Evolutionary conservation across 2,113 vertebrate genomes (phyloP).

Genomic region (Cyanocitta stelleri): DNA sequence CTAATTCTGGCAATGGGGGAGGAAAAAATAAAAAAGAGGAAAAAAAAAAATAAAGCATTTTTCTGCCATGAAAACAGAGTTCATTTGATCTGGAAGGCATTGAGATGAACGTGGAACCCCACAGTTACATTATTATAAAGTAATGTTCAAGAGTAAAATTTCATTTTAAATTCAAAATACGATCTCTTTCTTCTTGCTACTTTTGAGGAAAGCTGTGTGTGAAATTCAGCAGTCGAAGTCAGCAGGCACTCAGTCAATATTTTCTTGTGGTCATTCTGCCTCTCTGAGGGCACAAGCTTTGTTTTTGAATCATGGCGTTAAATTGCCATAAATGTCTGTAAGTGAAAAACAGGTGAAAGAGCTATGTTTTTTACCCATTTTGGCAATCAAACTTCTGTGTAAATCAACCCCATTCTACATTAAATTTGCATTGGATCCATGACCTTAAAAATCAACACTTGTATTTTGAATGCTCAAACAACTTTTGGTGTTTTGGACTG

Average conservation of each 20-base stretch:
- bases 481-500: not conserved
- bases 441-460: not conserved
- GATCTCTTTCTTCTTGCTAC: constrained; percentile 8
- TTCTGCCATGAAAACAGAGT: not conserved
- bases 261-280: constrained; percentile 40
- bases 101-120: not conserved
- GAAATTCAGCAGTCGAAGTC: constrained; percentile 17
- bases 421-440: not conserved
- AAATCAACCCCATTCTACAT: not conserved
- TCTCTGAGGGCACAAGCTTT: not conserved
- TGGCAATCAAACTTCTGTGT: not conserved
- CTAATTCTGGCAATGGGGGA: not conserved
- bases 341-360: not conserved
- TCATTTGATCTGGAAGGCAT: constrained; percentile 11
- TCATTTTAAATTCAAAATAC: constrained; percentile 20
- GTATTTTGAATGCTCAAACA: not conserved
- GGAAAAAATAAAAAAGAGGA: fast-evolving
- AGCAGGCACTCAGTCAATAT: constrained; percentile 43
- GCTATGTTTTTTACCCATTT: not conserved
- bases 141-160: constrained; percentile 12
- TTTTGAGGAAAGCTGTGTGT: constrained; percentile 16
- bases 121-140: not conserved
- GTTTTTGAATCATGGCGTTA: not conserved
- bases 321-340: not conserved
- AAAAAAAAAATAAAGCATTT: not conserved